phyloP scores from a whole-genome alignment of 1,140 invertebrate species.

The Holcopasites calliopsidis region DNA sequence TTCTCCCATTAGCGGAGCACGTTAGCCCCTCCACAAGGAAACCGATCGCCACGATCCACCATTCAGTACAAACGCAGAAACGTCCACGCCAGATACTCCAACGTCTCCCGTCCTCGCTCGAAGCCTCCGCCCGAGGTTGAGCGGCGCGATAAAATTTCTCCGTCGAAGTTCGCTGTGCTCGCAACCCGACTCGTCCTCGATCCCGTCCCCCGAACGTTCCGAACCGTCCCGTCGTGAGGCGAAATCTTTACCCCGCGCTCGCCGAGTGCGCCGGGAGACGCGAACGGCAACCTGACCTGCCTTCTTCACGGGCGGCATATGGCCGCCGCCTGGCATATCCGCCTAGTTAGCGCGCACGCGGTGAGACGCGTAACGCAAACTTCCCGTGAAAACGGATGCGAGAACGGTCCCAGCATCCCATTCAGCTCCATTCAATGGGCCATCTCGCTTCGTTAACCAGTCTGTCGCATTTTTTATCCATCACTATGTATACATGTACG shows the following conservation, averaged over 20 bases:
- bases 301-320: not conserved
- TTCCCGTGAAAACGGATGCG: constrained; percentile 54
- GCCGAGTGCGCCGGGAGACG: not conserved
- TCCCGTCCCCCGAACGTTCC: no score
- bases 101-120: no score
- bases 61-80: no score
- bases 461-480: constrained; percentile 78
- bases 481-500: constrained; percentile 62
- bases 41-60: no score
- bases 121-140: no score
- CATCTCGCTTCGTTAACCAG: constrained; percentile 80
- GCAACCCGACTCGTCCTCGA: no score
- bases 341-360: constrained; percentile 70
- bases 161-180: no score
- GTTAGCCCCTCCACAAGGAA: no score
- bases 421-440: constrained; percentile 78
- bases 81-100: no score
- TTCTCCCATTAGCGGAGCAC: no score
- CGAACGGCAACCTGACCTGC: constrained; percentile 11
- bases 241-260: not conserved
- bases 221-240: no score
- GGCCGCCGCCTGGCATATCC: constrained; percentile 65
- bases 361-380: constrained; percentile 45
- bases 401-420: constrained; percentile 76
- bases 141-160: no score